Evolutionary conservation across 2,888 invertebrate species (phyloP), one percentile per base, ranked within the genome.

Genomic region (Drosophila merina): DNA sequence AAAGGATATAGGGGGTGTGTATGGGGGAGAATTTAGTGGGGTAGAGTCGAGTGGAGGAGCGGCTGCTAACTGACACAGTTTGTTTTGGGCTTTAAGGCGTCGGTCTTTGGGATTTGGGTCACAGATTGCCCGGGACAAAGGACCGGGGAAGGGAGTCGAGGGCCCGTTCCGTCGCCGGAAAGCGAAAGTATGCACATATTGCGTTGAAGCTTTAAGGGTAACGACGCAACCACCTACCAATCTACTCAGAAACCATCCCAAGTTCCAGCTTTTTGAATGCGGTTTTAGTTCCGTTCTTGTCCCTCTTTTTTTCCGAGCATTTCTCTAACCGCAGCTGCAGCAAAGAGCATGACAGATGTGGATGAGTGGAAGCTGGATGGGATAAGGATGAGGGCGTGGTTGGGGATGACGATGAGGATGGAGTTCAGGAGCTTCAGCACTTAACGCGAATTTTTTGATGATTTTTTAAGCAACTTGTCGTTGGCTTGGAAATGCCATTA

Each of bases 141-240:
- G 59, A 51, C n/a, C 6, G 42, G 48, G 51, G 25, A 49, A 30
- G 14, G 45, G 49, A 36, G n/a, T 30, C n/a, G 42, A 28, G 44
- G 40, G 40, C 42, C n/a, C 5, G 6, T 36, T 47, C 58, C 68
- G 57, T 49, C 47, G 64, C 38, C 68, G 66, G 63, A 84, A 84
- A 79, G 86, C 64, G 84, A 81, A 80, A 81, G 81, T 86, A 75
- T 80, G 71, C 86, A 66, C 84, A 83, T 77, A 77, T 79, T 86
- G 73, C 72, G 77, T 77, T 54, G 62, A 57, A 50, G 69, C 84
- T 83, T 86, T 72, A 83, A 81, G 50, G 48, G 26, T 38, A 57
- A 40, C 31, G 5, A 40, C 31, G 5, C 10, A 9, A 8, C 20
- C 3, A 6, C 5, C 12, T 6, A 7, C 12, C 38, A 5, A 42